Evolutionary conservation across 2,797 vertebrate genomes (phyloP).

Genomic region (Peromyscus attwateri): DNA sequence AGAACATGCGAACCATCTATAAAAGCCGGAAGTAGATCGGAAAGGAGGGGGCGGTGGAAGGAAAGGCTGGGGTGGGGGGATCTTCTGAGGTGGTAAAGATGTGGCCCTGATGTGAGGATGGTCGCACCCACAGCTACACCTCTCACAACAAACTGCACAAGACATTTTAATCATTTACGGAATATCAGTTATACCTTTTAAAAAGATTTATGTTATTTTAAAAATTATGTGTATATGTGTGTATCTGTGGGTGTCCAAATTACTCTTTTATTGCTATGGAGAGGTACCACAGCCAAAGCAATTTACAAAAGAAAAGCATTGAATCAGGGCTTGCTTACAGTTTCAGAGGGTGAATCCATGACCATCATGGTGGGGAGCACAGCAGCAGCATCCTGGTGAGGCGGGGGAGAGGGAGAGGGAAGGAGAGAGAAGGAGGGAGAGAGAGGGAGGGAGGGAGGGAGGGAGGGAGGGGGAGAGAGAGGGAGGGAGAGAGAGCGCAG

Average conservation of each 20-base stretch:
- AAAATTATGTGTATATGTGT: neutral
- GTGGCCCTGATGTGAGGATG: neutral
- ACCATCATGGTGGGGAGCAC: neutral
- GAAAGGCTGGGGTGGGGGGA: neutral
- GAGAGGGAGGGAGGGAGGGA: too few species aligned
- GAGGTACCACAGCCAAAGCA: neutral
- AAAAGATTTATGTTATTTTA: neutral
- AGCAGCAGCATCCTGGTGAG: neutral
- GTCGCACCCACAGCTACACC: neutral
- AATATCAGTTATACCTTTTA: neutral
- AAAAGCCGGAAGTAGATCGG: neutral
- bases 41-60: neutral
- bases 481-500: neutral
- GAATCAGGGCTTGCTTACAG: neutral
- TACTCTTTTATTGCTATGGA: neutral
- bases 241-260: neutral
- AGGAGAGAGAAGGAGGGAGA: too few species aligned
- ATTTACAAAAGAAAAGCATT: neutral
- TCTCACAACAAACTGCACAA: neutral
- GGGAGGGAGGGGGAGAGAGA: accelerated
- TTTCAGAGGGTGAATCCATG: neutral
- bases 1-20: neutral
- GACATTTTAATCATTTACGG: neutral
- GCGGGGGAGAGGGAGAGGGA: neutral
- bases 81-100: neutral